Base-by-base conservation (phyloP, 2,113 vertebrate species). In the Labrus mixtus region DNA sequence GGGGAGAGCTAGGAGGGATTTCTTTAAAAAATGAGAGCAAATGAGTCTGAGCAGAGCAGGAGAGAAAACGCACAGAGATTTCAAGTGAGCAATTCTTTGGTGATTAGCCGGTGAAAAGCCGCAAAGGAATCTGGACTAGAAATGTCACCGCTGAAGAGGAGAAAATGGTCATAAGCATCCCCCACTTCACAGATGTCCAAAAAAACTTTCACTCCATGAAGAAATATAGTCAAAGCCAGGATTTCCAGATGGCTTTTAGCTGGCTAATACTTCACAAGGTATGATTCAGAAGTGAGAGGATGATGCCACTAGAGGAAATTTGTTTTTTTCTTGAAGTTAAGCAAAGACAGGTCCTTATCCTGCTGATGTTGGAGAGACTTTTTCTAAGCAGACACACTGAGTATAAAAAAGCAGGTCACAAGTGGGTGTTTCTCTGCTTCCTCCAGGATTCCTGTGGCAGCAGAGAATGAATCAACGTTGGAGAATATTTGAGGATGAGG, bases 1-100 rank as follows among this genome's bases (percentile, higher is more conserved):
- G 54, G 81, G 41, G 56, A n/a, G 41, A 66, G 56, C 51, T 57
- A 56, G 71, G 79, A n/a, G 67, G 79, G 54, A 84, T 71, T 79
- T 86, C 53, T 84, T 79, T 25, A 67, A 81, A 83, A 33, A 77
- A 83, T 83, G 78, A 85, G 68, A 77, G 75, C 73, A 81, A 78
- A 87, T 85, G 78, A 85, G 55, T 15, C 37, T 61, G 36, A 79
- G 79, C 68, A 58, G 74, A 83, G 73, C 58, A 56, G 23, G 51
- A 2, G 41, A 65, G 56, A 76, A 33, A 70, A 70, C 48, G 45
- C 39, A 58, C 67, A 74, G 54, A 78, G 74, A 82, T 60, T 77
- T 65, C 39, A 61, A 75, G 39, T 0, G 29, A 69, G 70, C 62
- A 56, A 51, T 63, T 63, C 63, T 53, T 15, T 46, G 43, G 58